Conservation (phyloP, 1,140 invertebrate genomes). For the Polypedilum vanderplanki region DNA sequence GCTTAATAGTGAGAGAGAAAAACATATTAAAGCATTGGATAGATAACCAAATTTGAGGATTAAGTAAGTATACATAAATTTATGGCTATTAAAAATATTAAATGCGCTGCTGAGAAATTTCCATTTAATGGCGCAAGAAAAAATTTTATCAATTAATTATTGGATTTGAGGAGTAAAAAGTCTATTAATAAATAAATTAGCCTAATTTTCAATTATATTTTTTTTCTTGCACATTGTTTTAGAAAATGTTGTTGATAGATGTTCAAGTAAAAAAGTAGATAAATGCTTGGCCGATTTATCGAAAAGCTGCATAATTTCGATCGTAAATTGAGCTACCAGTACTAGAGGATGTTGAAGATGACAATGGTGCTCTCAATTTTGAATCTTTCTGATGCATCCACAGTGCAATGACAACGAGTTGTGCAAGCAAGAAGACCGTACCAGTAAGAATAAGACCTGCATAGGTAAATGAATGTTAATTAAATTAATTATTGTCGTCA, state of each 20-base stretch:
- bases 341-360: not conserved
- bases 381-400: constrained; percentile 35
- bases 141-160: too few relatives aligned
- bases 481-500: not conserved
- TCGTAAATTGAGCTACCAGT: not conserved
- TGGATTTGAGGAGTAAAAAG: too few relatives aligned
- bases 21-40: not conserved
- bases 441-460: constrained; percentile 40
- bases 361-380: not conserved
- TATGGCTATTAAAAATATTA: constrained; percentile 14
- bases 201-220: not conserved
- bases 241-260: not conserved
- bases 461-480: constrained; percentile 5
- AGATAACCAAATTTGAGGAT: not conserved
- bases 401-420: constrained; percentile 41
- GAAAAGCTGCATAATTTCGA: not conserved
- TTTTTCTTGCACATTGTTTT: not conserved
- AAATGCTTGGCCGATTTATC: not conserved
- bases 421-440: constrained; percentile 39
- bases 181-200: too few relatives aligned
- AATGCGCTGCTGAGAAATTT: constrained; percentile 1
- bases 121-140: not conserved
- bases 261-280: not conserved
- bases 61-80: constrained; percentile 19
- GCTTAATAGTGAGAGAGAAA: too few relatives aligned